A percentile compares a stretch with the other conserved stretches of the same genome.
phyloP scores from a whole-genome alignment of 1,140 invertebrate genomes.

The Chelonus insularis region DNA sequence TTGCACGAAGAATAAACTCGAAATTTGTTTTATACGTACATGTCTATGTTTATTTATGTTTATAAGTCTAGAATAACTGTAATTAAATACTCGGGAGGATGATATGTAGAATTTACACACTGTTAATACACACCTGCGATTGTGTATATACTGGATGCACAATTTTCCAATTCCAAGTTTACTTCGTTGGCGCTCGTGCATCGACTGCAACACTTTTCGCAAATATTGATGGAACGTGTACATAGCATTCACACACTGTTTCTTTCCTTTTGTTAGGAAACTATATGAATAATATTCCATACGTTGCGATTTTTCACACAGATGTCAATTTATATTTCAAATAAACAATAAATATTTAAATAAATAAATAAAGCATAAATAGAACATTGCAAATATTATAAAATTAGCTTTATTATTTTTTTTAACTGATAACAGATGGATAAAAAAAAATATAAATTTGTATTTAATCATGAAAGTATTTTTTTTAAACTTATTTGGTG shows the following conservation, averaged over 20 bases:
- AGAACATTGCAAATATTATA: neutral
- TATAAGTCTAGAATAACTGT: no score
- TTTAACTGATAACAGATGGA: no score
- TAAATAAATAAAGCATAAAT: neutral
- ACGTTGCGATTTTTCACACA: neutral
- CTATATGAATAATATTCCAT: slow-evolving; percentile 5
- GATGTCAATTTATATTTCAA: neutral
- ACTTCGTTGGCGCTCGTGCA: slow-evolving; percentile 8
- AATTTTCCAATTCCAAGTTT: slow-evolving; percentile 30
- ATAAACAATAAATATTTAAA: neutral
- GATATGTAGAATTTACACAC: no score
- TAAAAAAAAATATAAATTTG: no score
- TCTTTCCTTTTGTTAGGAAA: neutral
- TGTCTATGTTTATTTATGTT: no score
- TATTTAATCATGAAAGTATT: no score
- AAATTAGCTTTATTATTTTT: neutral
- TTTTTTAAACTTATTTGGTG: no score
- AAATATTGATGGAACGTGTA: slow-evolving; percentile 51
- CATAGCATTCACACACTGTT: slow-evolving; percentile 24
- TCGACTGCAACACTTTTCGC: slow-evolving; percentile 38
- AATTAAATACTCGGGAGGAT: no score
- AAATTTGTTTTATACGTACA: no score
- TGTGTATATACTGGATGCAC: slow-evolving; percentile 23
- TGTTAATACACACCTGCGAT: slow-evolving; percentile 7
- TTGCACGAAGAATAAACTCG: no score